Evolutionary conservation across 2,797 vertebrate species (phyloP), one percentile per base, ranked within the genome.

Genomic region (Spinibarbus caldwelli): DNA sequence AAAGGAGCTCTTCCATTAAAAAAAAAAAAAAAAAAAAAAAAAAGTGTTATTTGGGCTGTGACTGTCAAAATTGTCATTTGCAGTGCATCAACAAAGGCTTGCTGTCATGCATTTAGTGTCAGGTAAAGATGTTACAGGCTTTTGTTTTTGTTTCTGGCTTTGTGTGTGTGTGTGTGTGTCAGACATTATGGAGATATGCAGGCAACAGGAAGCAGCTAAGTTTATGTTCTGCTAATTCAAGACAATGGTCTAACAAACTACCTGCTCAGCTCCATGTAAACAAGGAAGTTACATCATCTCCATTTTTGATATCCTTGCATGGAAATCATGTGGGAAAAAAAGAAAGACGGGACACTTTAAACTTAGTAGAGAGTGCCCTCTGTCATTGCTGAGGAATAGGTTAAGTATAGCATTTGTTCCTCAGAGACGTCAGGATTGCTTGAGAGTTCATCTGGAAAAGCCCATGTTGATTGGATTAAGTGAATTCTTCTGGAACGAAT

Each of bases 401-500:
- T 83, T 91, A 91, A 90, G 86, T 90, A 70, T 72, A 91, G 84
- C 85, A 84, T 86, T 89, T 92, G 91, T 88, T 91, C 89, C 85
- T 45, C 78, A 83, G 88, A 92, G 87, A 92, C 87, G 84, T 81
- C 87, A 66, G 89, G 87, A 89, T 91, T 82, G 90, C 89, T 91
- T 84, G 90, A 90, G 87, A 93, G 91, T 70, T 92, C 93, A 93
- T 91, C 92, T 87, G 88, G 92, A 92, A 94, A 94, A 94, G 91
- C 90, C 90, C 86, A 89, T 31, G 86, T 91, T 94, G 93, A 94
- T 94, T 94, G 92, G 90, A 92, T 90, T 91, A 91, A 71, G 87
- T 89, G 92, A 93, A 92, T 91, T 91, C 89, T 92, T 88, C 88
- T 86, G 93, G 91, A 94, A 94, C 92, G 91, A 94, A 94, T 93